These are phyloP conservation scores for Antheraea yamamai DNA, from an alignment of 2,888 invertebrate species.

Conservation along the genomic window DNA sequence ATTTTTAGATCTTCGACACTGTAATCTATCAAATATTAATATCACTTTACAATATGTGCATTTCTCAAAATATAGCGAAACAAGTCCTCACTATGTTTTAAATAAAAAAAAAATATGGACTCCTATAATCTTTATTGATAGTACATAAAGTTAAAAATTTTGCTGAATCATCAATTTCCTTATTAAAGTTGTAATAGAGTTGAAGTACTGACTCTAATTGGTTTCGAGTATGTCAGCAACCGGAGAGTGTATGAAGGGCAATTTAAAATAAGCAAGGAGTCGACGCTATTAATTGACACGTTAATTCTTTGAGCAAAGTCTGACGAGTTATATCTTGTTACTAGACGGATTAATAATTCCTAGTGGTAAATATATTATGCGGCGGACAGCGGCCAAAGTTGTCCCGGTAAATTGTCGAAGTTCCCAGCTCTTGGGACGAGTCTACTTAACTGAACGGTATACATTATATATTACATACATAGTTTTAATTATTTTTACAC, in stretches of 20 bases:
- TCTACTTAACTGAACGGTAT: neutral
- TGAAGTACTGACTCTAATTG: neutral
- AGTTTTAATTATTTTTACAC: neutral
- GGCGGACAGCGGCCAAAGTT: constrained; percentile 69
- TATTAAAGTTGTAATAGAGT: neutral
- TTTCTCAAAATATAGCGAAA: too few relatives aligned
- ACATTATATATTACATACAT: neutral
- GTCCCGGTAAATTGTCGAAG: constrained; percentile 73
- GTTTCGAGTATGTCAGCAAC: neutral
- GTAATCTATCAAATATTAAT: too few relatives aligned
- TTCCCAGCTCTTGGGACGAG: constrained; percentile 52
- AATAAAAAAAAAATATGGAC: neutral
- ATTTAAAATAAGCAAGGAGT: neutral
- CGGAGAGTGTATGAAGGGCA: neutral
- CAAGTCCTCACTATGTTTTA: neutral
- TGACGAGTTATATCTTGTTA: constrained; percentile 73
- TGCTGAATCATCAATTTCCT: neutral
- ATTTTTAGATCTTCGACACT: too few relatives aligned
- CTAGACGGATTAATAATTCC: constrained; percentile 77
- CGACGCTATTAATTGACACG: constrained; percentile 7
- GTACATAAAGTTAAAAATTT: neutral
- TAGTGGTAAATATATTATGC: constrained; percentile 77
- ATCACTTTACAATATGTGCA: too few relatives aligned
- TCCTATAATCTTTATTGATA: neutral
- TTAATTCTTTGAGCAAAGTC: constrained; percentile 53